Evolutionary conservation across 2,113 vertebrate genomes (phyloP).

Genomic region (Nycticorax nycticorax): DNA sequence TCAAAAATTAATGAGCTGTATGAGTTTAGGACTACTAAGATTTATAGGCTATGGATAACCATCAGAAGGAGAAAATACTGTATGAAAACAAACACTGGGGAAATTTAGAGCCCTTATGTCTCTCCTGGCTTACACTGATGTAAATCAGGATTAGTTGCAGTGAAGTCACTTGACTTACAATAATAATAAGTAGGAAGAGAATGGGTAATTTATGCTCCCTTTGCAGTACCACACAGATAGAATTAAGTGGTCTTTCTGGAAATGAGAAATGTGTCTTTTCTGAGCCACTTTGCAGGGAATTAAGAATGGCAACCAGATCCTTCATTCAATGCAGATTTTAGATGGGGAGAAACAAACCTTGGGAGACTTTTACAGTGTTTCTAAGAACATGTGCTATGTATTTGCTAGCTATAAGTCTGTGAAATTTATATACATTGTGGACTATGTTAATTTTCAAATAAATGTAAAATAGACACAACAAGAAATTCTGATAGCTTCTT

Average conservation of each 20-base stretch:
- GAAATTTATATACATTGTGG: constrained; percentile 1
- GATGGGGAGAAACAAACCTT: neutral
- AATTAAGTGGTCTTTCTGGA: constrained; percentile 49
- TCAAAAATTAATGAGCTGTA: constrained; percentile 51
- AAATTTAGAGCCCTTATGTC: constrained; percentile 44
- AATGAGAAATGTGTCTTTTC: constrained; percentile 26
- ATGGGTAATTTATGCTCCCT: constrained; percentile 37
- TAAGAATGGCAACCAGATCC: constrained; percentile 12
- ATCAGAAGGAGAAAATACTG: constrained; percentile 41
- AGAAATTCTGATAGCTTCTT: constrained; percentile 12
- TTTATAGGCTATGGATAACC: constrained; percentile 52
- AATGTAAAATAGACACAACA: constrained; percentile 6
- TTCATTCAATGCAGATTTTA: constrained; percentile 1
- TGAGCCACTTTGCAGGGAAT: constrained; percentile 9
- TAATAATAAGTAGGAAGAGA: constrained; percentile 21
- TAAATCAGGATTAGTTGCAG: constrained; percentile 54
- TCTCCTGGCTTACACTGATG: constrained; percentile 15
- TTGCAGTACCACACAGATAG: constrained; percentile 30
- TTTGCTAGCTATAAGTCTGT: neutral
- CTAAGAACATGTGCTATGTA: neutral
- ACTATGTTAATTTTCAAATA: constrained; percentile 31
- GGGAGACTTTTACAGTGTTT: neutral
- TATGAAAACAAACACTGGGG: constrained; percentile 16
- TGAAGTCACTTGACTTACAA: constrained; percentile 36
- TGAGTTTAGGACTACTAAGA: constrained; percentile 40